Base-by-base conservation (phyloP, 2,888 invertebrate species). In the Euphydryas editha region DNA sequence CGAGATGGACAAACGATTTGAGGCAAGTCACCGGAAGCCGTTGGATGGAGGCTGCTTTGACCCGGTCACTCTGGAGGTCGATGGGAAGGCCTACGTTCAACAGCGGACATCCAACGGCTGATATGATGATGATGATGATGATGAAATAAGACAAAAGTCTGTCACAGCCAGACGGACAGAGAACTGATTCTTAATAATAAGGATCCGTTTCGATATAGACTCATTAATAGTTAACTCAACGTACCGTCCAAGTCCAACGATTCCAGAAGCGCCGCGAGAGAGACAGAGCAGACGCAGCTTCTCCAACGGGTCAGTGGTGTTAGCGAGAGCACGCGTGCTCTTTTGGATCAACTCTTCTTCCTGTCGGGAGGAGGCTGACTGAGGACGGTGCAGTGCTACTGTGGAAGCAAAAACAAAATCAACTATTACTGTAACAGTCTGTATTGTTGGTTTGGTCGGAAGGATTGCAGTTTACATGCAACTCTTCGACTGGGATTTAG, bases 221-320 rank as follows among this genome's bases (percentile, higher is more conserved):
- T 15, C 11, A 6, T 3, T n/a, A 44, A 15, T 39, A 15, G 0
- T n/a, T 51, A 24, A 15, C 2, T 11, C 3, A 54, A 49, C 73
- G 18, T 62, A 97, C 96, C 97, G 96, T 77, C 96, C 97, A 56
- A 99, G 90, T 1, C 96, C 97, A 78, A 98, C 93, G 81, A 99
- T 98, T 62, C 98, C 98, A 30, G 94, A 95, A 36, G 98, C 96
- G 20, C 99, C 99, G 68, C 98, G 94, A 1, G 96, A 93, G 61
- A 98, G 93, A 84, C 98, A 98, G 72, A 97, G 92, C 72, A 97
- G 92, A 58, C 98, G 94, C 73, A 99, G 88, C 81, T 96, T 96
- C 87, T 98, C 96, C 65, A 98, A 87, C 0, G 97, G 96, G 84
- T 98, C 97, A 67, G 94, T 95, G 20, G 96, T 93, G 59, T 91